Percentiles rank a stretch among this genome's conserved stretches.
phyloP scores from a whole-genome alignment of 2,797 vertebrate species.

The Poecilia gillii region DNA sequence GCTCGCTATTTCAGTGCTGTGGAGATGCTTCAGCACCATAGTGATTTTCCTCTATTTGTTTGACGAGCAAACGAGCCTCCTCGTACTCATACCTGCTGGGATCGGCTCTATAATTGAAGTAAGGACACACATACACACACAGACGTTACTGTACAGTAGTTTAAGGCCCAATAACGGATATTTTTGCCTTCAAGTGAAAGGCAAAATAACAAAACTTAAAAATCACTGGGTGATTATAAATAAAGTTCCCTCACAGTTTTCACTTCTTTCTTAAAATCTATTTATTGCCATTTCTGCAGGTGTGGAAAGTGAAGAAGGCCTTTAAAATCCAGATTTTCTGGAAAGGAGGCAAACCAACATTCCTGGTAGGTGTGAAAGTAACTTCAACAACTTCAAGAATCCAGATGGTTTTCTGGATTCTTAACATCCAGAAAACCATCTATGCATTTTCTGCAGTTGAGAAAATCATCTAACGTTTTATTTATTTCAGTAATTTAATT shows the following conservation, averaged over 20 bases:
- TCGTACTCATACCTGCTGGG: constrained; percentile 94
- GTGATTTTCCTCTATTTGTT: constrained; percentile 97
- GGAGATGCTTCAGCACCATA: constrained; percentile 97
- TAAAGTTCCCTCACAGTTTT: neutral
- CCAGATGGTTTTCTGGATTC: too few species aligned
- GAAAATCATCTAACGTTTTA: neutral
- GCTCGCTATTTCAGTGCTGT: constrained; percentile 85
- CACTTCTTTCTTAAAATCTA: neutral
- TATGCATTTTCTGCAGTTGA: neutral
- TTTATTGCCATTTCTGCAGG: constrained; percentile 69
- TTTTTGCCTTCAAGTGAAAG: neutral
- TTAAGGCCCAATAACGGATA: neutral
- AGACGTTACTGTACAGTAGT: neutral
- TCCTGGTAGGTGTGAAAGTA: constrained; percentile 68
- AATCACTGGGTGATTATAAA: neutral
- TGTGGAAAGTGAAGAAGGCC: constrained; percentile 99
- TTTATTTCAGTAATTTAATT: neutral
- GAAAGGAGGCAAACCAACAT: constrained; percentile 85
- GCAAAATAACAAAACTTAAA: neutral
- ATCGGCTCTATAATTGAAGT: constrained; percentile 96
- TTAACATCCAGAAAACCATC: neutral
- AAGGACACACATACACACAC: neutral
- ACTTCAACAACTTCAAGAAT: neutral
- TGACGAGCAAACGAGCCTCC: constrained; percentile 95
- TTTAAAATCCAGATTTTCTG: constrained; percentile 92